Conservation (phyloP, 2,797 vertebrate species). For the Brotula barbata region DNA sequence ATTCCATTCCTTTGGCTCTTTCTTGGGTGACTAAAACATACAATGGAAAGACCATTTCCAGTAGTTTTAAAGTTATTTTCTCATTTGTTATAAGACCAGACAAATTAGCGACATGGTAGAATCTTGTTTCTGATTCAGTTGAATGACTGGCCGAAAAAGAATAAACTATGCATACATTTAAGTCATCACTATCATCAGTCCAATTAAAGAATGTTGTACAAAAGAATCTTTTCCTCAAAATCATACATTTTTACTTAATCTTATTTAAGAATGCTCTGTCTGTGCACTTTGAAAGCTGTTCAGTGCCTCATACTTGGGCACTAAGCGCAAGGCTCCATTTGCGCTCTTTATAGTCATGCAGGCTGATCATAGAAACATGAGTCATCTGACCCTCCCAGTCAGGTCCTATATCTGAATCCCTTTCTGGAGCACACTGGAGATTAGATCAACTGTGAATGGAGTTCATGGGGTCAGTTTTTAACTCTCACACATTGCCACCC, state of each 20-base stretch:
- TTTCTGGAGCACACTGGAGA: conserved; percentile 64
- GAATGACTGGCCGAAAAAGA: no score
- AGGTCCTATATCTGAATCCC: conserved; percentile 68
- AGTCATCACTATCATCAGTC: no score
- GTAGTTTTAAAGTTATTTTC: conserved; percentile 7
- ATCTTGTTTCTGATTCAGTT: background rate
- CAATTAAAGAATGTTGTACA: no score
- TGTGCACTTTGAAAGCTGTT: conserved; percentile 37
- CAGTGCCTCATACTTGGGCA: conserved; percentile 59
- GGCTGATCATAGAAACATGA: conserved; percentile 78
- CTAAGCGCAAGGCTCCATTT: conserved; percentile 67
- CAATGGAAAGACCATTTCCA: conserved; percentile 26
- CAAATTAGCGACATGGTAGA: conserved; percentile 3
- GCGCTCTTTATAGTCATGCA: conserved; percentile 75
- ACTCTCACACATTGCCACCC: conserved; percentile 38
- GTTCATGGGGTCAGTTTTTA: conserved; percentile 56
- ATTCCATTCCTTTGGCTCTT: conserved; percentile 65
- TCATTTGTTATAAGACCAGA: background rate
- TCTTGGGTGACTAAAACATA: conserved; percentile 26
- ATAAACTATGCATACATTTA: no score
- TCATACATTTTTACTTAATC: conserved; percentile 14
- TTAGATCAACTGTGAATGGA: conserved; percentile 53
- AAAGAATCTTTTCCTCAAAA: background rate
- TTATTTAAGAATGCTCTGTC: conserved; percentile 30
- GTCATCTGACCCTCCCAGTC: conserved; percentile 75